Conservation (phyloP, 1,140 invertebrate genomes). For the Anoplophora glabripennis region DNA sequence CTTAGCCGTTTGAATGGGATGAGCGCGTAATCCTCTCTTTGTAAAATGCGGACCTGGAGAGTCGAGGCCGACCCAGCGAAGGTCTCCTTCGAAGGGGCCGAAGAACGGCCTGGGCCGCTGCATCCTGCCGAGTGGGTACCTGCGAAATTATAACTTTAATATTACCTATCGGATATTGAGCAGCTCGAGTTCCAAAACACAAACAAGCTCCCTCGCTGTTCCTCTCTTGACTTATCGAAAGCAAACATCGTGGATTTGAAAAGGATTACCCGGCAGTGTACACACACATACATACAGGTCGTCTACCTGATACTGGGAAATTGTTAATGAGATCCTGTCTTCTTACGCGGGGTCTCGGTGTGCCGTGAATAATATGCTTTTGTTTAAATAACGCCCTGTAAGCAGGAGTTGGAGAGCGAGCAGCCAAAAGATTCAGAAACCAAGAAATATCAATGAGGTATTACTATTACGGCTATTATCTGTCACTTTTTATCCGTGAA, state of each 20-base stretch:
- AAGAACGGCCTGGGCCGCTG: conserved; percentile 7
- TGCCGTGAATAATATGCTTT: no score
- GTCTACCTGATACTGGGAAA: no score
- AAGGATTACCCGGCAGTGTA: no score
- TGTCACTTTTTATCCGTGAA: no score
- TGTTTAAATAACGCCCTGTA: no score
- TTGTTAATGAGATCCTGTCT: no score
- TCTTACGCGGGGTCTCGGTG: no score
- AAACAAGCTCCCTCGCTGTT: conserved; percentile 19
- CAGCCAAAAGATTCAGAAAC: no score
- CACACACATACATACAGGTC: no score
- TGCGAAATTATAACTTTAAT: conserved; percentile 26
- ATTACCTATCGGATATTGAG: conserved; percentile 26
- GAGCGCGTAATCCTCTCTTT: conserved; percentile 40
- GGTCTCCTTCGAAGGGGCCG: neutral
- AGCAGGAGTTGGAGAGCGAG: no score
- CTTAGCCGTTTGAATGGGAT: conserved; percentile 37
- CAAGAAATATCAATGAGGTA: no score
- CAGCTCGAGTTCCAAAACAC: conserved; percentile 20
- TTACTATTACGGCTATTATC: no score
- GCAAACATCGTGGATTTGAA: conserved; percentile 19
- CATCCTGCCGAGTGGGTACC: conserved; percentile 17
- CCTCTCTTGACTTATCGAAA: conserved; percentile 23
- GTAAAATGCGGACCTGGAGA: conserved; percentile 17
- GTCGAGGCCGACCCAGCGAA: conserved; percentile 1